phyloP scores from a whole-genome alignment of 2,797 vertebrate genomes.

The Phoeniculus purpureus region DNA sequence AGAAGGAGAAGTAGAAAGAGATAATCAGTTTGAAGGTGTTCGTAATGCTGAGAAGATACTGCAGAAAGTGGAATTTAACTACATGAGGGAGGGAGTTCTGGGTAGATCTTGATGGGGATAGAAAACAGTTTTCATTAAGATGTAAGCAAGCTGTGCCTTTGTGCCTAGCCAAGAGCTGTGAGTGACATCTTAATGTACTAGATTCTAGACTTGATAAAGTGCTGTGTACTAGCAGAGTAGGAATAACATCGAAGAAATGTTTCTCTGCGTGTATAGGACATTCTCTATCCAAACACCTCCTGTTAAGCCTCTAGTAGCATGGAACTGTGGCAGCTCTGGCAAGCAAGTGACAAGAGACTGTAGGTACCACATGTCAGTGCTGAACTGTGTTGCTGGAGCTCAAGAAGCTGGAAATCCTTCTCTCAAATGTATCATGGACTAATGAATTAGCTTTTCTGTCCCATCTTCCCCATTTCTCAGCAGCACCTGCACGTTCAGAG shows the following conservation, averaged over 20 bases:
- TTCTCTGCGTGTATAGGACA: fast-evolving
- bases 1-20: neutral
- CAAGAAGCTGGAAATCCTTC: neutral
- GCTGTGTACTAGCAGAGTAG: neutral
- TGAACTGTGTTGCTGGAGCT: neutral
- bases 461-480: neutral
- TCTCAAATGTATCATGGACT: neutral
- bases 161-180: neutral
- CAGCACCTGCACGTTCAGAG: neutral
- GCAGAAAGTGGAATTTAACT: neutral
- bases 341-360: neutral
- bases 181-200: neutral
- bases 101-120: neutral
- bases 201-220: neutral
- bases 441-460: neutral
- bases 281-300: neutral
- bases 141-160: neutral
- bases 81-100: neutral
- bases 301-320: neutral
- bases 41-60: neutral
- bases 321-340: neutral
- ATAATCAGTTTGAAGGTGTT: neutral
- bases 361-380: neutral
- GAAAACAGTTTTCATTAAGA: neutral
- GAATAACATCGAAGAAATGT: neutral